Evolutionary conservation across 1,140 invertebrate species (phyloP), one percentile per base, ranked within the genome.

Genomic region (Formica selysi): DNA sequence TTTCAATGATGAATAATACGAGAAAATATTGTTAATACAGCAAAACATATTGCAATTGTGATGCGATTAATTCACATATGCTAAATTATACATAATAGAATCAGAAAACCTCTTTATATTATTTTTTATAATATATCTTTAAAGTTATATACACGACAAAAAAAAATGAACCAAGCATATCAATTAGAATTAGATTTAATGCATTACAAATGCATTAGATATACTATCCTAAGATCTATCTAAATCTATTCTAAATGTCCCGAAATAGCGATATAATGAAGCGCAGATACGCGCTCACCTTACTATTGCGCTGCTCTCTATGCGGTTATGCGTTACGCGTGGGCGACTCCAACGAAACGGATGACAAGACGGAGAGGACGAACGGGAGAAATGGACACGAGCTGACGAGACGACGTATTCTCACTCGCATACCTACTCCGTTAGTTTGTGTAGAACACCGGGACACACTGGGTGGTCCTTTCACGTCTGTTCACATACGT

Each of bases 271-370:
- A 26, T 26, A 11, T 61, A 83, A 83, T 44, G 26, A 74, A 54
- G 68, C 10, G 65, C 32, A 41, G 61, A 78, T 48, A 65, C 29
- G 36, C 76, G 62, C 57, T 65, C 87, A 91, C 80, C 89, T 86
- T 86, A 89, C 89, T 81, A 59, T 84, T 44, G 61, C 83, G 67
- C 70, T 90, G 91, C 87, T 89, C 89, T 90, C 92, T 89, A 89
- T 88, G 85, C 91, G 65, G 68, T 85, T 74, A 65, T 71, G 90
- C 91, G 92, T 92, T 90, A 71, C 65, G 91, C 92, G 93, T 93
- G 91, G 92, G 91, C 88, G 92, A 90, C 85, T 80, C 89, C 85
- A 86, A 87, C 86, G 86, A 84, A 85, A 88, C 78, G 87, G 61
- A 89, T 76, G 78, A 86, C 41, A 51, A 51, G 29, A 48, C 76